These are phyloP conservation scores for Helicoverpa zea DNA, from an alignment of 1,140 invertebrate species.

Conservation along the genomic window DNA sequence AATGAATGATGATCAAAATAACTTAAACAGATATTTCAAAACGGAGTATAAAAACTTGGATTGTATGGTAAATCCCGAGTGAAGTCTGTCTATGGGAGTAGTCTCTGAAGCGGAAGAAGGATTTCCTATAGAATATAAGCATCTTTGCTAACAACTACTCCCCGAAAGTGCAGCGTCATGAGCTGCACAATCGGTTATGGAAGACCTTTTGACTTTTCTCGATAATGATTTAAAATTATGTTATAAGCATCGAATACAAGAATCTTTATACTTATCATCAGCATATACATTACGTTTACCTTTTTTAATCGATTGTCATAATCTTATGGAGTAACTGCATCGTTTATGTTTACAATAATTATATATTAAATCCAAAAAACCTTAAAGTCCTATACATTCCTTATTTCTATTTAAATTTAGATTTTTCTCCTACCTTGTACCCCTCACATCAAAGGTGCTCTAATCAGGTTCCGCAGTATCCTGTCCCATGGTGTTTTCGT, in stretches of 20 bases:
- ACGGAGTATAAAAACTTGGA: too few relatives aligned
- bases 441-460: constrained; percentile 23
- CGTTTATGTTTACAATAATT: background rate
- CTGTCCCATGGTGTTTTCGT: constrained; percentile 43
- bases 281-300: constrained; percentile 11
- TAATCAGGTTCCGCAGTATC: constrained; percentile 31
- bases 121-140: background rate
- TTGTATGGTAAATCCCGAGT: too few relatives aligned
- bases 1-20: too few relatives aligned
- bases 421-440: constrained; percentile 11
- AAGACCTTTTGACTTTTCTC: background rate
- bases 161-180: background rate
- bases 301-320: background rate
- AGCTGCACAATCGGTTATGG: background rate
- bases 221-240: background rate
- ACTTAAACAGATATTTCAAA: too few relatives aligned
- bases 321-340: background rate
- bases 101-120: background rate
- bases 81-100: background rate
- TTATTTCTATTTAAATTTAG: background rate
- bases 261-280: background rate
- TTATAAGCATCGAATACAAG: background rate
- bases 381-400: too few relatives aligned
- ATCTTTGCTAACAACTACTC: background rate
- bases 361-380: background rate